Base-by-base conservation (phyloP, 2,888 invertebrate species). In the Ectemnius cavifrons region DNA sequence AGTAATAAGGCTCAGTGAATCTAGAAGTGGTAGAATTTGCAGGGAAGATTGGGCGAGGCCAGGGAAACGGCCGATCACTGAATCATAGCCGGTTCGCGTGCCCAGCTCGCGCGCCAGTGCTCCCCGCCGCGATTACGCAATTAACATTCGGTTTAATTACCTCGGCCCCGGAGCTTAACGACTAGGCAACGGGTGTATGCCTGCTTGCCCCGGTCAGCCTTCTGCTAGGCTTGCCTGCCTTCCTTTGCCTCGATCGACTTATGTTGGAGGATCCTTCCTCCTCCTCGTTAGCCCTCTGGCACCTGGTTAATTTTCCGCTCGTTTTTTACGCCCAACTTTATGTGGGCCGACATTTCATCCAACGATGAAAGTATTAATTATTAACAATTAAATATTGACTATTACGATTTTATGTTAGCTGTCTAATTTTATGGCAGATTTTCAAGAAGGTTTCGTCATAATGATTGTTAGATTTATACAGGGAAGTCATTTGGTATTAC, bases 81-180 rank as follows among this genome's bases (percentile, higher is more conserved):
- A 77, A 82, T 82, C 78, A 77, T 71, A 63, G 75, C 71, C 45
- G 63, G 62, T 66, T 78, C 78, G 77, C 73, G 78, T 78, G 70
- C 68, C 63, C 62, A 56, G 66, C 73, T 56, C 68, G 70, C 75
- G 76, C 70, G 65, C 37, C 11, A 60, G 73, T 73, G 11, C 28
- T 20, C 56, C 49, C 61, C 64, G 69, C 79, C 37, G 37, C 52
- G 74, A 83, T 83, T 83, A 82, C 75, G 79, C 77, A 83, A 83
- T 83, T 83, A 83, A 78, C 81, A 81, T 78, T 79, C 75, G 77
- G 73, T 83, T 83, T 83, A 75, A 75, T 75, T 75, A 75, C 72
- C 68, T 63, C 68, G 65, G 23, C 46, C 64, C 37, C 13, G 20
- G 56, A 57, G 72, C 68, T 73, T 68, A 75, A 75, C 73, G 18